Conservation (phyloP, 1,140 invertebrate genomes). For the Globodera rostochiensis region DNA sequence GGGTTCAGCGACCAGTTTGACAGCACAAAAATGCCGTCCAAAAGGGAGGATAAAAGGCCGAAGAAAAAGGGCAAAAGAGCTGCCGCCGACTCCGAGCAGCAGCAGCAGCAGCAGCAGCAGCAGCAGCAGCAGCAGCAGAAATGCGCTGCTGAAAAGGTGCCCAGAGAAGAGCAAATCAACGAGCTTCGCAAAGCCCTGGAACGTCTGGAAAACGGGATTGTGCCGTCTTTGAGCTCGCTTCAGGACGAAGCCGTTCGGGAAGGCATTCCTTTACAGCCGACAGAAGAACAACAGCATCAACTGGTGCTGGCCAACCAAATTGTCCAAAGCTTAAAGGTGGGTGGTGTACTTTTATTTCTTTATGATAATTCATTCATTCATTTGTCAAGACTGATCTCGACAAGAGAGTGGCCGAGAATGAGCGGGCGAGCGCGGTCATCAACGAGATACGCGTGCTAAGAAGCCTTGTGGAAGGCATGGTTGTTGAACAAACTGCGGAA, state of each 20-base stretch:
- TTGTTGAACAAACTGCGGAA: neutral
- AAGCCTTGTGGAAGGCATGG: neutral
- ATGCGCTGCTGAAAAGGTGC: neutral
- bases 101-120: neutral
- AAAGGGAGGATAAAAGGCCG: neutral
- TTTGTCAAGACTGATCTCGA: neutral
- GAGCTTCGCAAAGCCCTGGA: slow-evolving; percentile 12
- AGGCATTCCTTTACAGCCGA: slow-evolving; percentile 8
- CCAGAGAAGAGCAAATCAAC: slow-evolving; percentile 11
- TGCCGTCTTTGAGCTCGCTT: neutral
- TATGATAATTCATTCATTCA: neutral
- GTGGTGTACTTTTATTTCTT: neutral
- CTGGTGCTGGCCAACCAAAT: slow-evolving; percentile 7
- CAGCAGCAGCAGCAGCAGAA: neutral
- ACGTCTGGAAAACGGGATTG: slow-evolving; percentile 6
- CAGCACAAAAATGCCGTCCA: neutral
- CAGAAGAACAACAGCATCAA: neutral
- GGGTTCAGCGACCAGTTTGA: slow-evolving; percentile 1
- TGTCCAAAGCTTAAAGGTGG: slow-evolving; percentile 4
- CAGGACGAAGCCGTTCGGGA: neutral
- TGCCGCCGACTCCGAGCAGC: neutral
- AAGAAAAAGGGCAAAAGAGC: slow-evolving; percentile 7
- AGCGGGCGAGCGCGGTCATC: slow-evolving; percentile 3
- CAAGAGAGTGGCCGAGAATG: slow-evolving; percentile 10
- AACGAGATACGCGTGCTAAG: neutral